phyloP scores from a whole-genome alignment of 2,113 vertebrate genomes.

The Corynorhinus townsendii region DNA sequence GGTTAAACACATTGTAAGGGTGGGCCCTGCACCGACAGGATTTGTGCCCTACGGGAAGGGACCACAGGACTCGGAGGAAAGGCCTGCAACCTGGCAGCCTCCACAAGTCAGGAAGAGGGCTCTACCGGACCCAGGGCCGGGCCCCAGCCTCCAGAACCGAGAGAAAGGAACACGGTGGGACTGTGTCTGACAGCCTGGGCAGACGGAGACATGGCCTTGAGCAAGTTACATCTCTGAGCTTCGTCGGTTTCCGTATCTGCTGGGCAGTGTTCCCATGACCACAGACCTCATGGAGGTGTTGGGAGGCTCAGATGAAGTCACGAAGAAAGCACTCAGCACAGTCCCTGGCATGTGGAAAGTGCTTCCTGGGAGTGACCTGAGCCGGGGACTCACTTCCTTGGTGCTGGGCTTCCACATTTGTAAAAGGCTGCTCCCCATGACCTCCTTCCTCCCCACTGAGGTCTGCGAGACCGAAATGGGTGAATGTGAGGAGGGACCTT shows the following conservation, averaged over 20 bases:
- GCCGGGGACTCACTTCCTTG: background rate
- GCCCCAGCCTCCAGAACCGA: background rate
- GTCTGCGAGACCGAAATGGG: background rate
- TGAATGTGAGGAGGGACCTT: background rate
- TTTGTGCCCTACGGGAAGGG: background rate
- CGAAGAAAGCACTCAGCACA: background rate
- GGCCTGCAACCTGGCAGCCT: background rate
- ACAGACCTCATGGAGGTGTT: background rate
- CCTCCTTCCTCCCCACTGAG: background rate
- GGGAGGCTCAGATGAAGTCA: background rate
- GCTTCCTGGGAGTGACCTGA: background rate
- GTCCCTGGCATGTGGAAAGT: background rate
- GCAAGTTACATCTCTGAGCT: background rate
- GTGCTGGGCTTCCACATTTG: background rate
- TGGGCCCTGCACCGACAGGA: background rate
- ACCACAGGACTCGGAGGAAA: background rate
- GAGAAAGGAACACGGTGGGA: background rate
- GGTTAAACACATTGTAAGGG: background rate
- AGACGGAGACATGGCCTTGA: background rate
- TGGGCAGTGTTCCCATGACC: background rate
- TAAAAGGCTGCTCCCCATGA: background rate
- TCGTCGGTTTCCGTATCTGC: background rate
- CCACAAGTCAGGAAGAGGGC: background rate
- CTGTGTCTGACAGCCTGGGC: background rate
- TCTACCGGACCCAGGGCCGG: background rate